phyloP scores from a whole-genome alignment of 1,140 invertebrate species.

The Philaenus spumarius region DNA sequence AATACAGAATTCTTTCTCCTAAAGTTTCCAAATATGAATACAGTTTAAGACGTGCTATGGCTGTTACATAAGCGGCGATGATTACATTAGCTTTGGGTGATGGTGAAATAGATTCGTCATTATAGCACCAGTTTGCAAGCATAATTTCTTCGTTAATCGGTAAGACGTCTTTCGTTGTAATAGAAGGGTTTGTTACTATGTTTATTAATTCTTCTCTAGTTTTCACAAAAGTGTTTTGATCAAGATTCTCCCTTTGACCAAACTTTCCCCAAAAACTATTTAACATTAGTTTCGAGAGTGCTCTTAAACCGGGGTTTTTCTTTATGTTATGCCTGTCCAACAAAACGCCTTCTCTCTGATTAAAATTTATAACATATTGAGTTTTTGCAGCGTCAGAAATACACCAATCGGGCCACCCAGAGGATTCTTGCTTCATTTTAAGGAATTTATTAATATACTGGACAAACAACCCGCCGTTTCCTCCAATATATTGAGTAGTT shows the following conservation, averaged over 20 bases:
- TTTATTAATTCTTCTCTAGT: not conserved
- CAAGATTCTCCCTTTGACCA: not conserved
- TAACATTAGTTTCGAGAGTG: not conserved
- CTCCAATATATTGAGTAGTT: conserved; percentile 13
- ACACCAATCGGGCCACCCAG: conserved; percentile 34
- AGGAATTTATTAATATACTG: conserved; percentile 34
- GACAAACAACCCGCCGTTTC: conserved; percentile 26
- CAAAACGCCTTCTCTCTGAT: not conserved
- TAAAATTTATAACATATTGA: too few relatives aligned
- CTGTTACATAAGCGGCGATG: too few relatives aligned
- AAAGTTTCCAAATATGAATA: too few relatives aligned
- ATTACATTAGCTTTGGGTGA: too few relatives aligned
- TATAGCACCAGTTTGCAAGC: too few relatives aligned
- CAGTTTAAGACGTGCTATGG: too few relatives aligned
- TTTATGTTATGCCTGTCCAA: not conserved
- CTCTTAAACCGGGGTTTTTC: not conserved
- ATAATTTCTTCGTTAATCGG: too few relatives aligned
- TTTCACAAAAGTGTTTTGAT: too few relatives aligned
- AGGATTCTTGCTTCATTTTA: conserved; percentile 36
- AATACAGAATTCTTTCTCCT: too few relatives aligned
- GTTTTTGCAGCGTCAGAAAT: conserved; percentile 28
- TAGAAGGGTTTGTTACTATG: not conserved
- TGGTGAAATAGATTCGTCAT: too few relatives aligned
- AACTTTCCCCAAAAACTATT: too few relatives aligned
- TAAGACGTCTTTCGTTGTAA: too few relatives aligned